Evolutionary conservation across 2,888 invertebrate species (phyloP), one percentile per base, ranked within the genome.

Genomic region (Pandemis heparana): DNA sequence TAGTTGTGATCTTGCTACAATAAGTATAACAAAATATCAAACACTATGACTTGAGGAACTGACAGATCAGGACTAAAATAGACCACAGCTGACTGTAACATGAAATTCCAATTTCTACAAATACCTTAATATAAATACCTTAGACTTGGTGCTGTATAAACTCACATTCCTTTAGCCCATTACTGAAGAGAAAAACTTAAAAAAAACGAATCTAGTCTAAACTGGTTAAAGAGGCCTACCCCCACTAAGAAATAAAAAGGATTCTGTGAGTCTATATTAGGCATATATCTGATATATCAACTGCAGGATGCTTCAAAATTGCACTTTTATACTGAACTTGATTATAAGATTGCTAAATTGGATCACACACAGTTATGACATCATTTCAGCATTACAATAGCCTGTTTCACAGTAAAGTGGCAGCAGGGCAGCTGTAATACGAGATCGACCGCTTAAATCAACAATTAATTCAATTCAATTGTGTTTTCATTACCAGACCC

Each of bases 321-420:
- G 72, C 63, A 63, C 46, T 59, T 59, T 68, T 59, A 56, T 48
- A 48, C 43, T 43, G 59, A 41, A 63, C 39, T 73, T 68, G 39
- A 48, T 32, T 63, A 56, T 59, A 51, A 59, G 59, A 64, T 68
- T 68, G 59, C 41, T 69, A 53, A 73, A 73, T 68, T 73, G 68
- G 73, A 69, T 64, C 68, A 65, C 38, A 38, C 32, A 38, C 46
- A 63, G 61, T 48, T 53, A 68, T 69, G 73, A 73, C 73, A 73
- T 73, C 72, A 73, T 63, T 63, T 41, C 39, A 63, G 53, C 12
- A 1, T 68, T n/a, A 63, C 63, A 73, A 73, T 69, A 59, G 68
- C 41, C 41, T 68, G 72, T 56, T 39, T 51, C 69, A 32, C 16
- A 23, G 16, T 61, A 66, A 51, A 63, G 41, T 39, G 39, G 53